phyloP scores from a whole-genome alignment of 2,888 invertebrate genomes.

The Hyles lineata region DNA sequence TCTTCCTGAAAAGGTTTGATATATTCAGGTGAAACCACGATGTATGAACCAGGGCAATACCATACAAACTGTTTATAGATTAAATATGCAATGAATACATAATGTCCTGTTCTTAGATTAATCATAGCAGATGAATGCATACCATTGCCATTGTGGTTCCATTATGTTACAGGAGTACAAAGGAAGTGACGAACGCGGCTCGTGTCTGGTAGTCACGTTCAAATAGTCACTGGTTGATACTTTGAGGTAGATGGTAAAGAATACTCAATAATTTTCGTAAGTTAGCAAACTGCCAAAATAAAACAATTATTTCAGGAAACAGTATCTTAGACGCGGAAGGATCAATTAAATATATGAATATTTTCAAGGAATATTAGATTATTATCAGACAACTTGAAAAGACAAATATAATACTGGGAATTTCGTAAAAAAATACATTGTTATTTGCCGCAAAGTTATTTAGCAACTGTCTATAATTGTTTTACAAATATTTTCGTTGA shows the following conservation, averaged over 20 bases:
- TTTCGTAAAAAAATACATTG: no score
- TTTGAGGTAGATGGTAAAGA: not conserved
- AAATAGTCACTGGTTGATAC: not conserved
- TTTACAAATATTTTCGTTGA: not conserved
- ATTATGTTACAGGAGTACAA: slow-evolving; percentile 17
- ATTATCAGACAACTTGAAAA: no score
- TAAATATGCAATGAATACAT: not conserved
- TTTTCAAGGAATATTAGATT: no score
- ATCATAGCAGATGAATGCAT: slow-evolving; percentile 7
- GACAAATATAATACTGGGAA: no score
- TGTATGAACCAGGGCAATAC: not conserved
- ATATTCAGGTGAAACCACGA: not conserved
- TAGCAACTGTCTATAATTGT: not conserved
- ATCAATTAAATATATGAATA: no score
- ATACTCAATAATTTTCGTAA: no score
- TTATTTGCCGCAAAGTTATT: not conserved
- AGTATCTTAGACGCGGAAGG: no score
- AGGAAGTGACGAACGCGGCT: not conserved
- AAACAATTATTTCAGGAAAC: no score
- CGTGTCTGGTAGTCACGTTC: slow-evolving; percentile 9
- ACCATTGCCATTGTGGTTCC: slow-evolving; percentile 4
- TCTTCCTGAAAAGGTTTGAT: not conserved
- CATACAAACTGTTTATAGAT: not conserved
- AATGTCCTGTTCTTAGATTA: not conserved
- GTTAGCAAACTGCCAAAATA: no score